Evolutionary conservation across 2,888 invertebrate species (phyloP), one percentile per base, ranked within the genome.

Genomic region (Cosmorhoe ocellata): DNA sequence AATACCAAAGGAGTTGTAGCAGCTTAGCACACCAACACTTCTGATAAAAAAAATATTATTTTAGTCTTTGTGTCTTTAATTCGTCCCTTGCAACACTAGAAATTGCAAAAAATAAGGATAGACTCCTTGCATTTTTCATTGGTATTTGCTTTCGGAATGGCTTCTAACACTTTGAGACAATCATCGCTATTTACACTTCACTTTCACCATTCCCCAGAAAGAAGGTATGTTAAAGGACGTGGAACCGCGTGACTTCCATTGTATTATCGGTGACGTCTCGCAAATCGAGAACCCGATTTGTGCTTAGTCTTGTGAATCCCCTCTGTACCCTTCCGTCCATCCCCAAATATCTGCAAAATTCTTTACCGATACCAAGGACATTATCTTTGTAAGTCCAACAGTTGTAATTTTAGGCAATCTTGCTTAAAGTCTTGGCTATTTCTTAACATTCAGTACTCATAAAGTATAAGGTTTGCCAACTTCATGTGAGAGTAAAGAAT

Each of bases 211-310:
- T 81, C 69, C 76, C 67, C 88, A 90, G 90, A 84, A 64, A 67
- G 88, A 89, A 74, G 83, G 85, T 71, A 69, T 86, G 68, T 78
- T 89, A 66, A 84, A 74, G 70, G 89, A 89, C 43, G 84, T 90
- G 75, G 89, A 90, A 68, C 86, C 86, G 49, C 79, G 84, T 51
- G 85, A 88, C 66, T 89, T 89, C 59, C 88, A 89, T 61, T 89
- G 86, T 75, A 83, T 89, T 61, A 86, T 89, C 59, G 88, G 88
- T 64, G 90, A 89, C 63, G 90, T 89, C 61, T 88, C 88, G 46
- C 88, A 82, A 66, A 84, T 87, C 59, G 83, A 87, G 57, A 77
- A 68, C 63, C 61, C 83, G n/a, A 60, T 78, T 61, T 69, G 68
- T 67, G 76, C 75, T 56, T 82, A 80, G 61, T 59, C 66, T 52